phyloP scores from a whole-genome alignment of 2,888 invertebrate genomes.

The Hypomecis punctinalis region DNA sequence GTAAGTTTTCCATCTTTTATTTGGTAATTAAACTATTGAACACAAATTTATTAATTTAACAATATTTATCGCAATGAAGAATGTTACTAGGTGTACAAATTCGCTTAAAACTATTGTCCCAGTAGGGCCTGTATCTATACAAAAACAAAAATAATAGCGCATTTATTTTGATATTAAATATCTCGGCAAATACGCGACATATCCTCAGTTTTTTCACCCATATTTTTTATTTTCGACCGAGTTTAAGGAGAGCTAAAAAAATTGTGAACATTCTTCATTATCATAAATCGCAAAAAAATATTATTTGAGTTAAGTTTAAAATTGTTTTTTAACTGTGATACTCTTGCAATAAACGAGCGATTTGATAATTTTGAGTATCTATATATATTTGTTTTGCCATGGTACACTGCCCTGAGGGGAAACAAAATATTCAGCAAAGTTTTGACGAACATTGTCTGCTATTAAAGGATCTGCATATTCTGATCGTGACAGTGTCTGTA shows the following conservation, averaged over 20 bases:
- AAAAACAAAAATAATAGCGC: no score
- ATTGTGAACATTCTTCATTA: constrained; percentile 21
- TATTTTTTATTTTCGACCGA: constrained; percentile 23
- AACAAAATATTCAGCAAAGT: constrained; percentile 10
- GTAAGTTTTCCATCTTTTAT: constrained; percentile 22
- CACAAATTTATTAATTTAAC: constrained; percentile 27
- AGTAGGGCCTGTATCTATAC: no score
- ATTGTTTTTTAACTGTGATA: no score
- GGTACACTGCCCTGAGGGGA: constrained; percentile 8
- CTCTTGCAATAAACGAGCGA: constrained; percentile 19
- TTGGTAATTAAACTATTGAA: constrained; percentile 16
- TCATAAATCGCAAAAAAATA: constrained; percentile 23
- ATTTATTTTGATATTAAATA: no score
- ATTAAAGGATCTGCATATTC: constrained; percentile 3
- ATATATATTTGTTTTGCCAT: constrained; percentile 6
- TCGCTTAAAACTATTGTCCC: no score
- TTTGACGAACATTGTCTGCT: constrained; percentile 9
- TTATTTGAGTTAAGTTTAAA: constrained; percentile 23
- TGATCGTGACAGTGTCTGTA: constrained; percentile 7
- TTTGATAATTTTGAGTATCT: constrained; percentile 17
- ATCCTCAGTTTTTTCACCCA: constrained; percentile 19
- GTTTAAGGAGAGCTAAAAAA: constrained; percentile 23
- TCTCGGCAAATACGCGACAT: no score
- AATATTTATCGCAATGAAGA: constrained; percentile 26
- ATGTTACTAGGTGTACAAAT: constrained; percentile 22